Base-by-base conservation (phyloP, 37 sponge, comb jelly and placozoan species). In the Halichondria panicea region DNA sequence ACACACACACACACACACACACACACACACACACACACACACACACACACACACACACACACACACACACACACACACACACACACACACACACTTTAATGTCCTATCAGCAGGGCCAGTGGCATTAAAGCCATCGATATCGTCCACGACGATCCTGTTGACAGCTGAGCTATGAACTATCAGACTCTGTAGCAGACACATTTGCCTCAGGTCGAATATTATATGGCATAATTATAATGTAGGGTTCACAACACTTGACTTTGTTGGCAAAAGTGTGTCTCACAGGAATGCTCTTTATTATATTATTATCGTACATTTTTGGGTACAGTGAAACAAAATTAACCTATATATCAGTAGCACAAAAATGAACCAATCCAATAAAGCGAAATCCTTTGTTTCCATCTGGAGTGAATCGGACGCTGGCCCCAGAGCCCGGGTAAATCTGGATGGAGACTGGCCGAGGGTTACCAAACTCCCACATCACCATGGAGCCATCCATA, bases 301-400 rank as follows among this genome's bases (percentile, higher is more conserved):
- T n/a, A n/a, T n/a, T n/a, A n/a, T n/a, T n/a, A n/a, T n/a, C n/a
- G n/a, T 15, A 96, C 65, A 72, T 96, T 96, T 50, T 85, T 90
- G 55, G 3, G 44, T 65, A 53, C 24, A 27, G 43, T 41, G 25
- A 55, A 39, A 37, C 12, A 30, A n/a, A n/a, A n/a, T n/a, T n/a
- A n/a, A n/a, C n/a, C n/a, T n/a, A n/a, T n/a, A n/a, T n/a, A n/a
- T n/a, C n/a, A n/a, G n/a, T n/a, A n/a, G n/a, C n/a, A n/a, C n/a
- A n/a, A n/a, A n/a, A n/a, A n/a, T n/a, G n/a, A n/a, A n/a, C n/a
- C n/a, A n/a, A n/a, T n/a, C n/a, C n/a, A n/a, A n/a, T n/a, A n/a
- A n/a, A n/a, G n/a, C n/a, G n/a, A n/a, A n/a, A n/a, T n/a, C n/a
- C 90, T 76, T 96, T 96, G 79, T 96, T 96, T 37, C 97, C 97